These are phyloP conservation scores for Dioctria rufipes DNA, from an alignment of 2,888 invertebrate species.

Conservation along the genomic window DNA sequence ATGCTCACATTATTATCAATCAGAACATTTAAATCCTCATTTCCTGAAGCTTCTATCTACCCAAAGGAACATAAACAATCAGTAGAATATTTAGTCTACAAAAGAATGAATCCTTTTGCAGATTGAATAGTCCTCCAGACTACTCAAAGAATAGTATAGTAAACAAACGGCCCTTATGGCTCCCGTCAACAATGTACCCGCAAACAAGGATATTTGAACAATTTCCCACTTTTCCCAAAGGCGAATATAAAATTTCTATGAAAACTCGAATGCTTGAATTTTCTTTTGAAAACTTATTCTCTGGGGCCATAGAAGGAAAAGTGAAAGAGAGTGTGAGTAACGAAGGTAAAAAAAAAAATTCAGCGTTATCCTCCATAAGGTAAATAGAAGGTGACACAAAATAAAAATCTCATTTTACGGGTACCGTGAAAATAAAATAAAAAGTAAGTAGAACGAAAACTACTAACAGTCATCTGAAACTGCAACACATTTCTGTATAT, in stretches of 20 bases:
- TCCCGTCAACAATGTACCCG: conserved; percentile 33
- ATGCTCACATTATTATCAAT: neutral
- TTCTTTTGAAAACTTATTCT: conserved; percentile 23
- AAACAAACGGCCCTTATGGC: conserved; percentile 46
- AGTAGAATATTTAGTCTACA: conserved; percentile 12
- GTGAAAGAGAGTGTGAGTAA: neutral
- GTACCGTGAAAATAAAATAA: neutral
- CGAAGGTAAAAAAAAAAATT: conserved; percentile 1
- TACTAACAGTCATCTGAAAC: neutral
- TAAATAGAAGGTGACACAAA: neutral
- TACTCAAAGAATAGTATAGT: conserved; percentile 6
- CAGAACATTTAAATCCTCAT: neutral
- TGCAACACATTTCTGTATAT: neutral
- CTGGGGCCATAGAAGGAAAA: neutral
- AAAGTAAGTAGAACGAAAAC: neutral
- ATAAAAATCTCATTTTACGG: conserved; percentile 6
- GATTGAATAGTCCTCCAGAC: conserved; percentile 42
- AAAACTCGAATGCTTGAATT: conserved; percentile 42
- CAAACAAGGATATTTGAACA: conserved; percentile 49
- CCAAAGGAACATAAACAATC: conserved; percentile 46
- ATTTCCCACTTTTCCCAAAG: conserved; percentile 50
- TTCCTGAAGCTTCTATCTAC: neutral
- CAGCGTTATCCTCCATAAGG: conserved; percentile 2
- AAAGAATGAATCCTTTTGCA: conserved; percentile 13
- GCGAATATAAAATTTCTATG: conserved; percentile 48